Evolutionary conservation across 2,888 invertebrate genomes (phyloP).

Genomic region (Drosophila acutilabella): DNA sequence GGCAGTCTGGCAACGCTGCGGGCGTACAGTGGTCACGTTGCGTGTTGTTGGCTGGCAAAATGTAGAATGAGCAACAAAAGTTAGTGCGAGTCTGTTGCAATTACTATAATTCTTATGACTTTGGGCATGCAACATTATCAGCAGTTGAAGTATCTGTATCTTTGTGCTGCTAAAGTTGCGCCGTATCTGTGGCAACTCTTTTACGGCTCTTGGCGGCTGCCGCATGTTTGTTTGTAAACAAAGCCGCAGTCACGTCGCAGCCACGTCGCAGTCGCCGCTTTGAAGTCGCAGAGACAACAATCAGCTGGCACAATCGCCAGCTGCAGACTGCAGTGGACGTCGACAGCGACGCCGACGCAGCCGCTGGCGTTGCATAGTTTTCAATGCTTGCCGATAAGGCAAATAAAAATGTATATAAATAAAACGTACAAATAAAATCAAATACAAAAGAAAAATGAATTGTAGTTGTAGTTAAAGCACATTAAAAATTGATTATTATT

Average conservation of each 20-base stretch:
- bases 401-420: conserved; percentile 32
- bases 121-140: conserved; percentile 12
- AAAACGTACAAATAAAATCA: conserved; percentile 33
- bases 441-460: conserved; percentile 1
- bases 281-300: conserved; percentile 61
- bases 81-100: not conserved
- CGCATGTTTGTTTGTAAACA: conserved; percentile 73
- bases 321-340: conserved; percentile 18
- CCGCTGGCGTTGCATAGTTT: conserved; percentile 41
- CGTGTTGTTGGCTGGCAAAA: not conserved
- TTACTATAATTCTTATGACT: conserved; percentile 3
- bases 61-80: no score
- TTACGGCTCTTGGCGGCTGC: conserved; percentile 30
- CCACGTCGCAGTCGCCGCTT: conserved; percentile 60
- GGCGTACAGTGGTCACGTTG: conserved; percentile 32
- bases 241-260: conserved; percentile 69
- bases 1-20: conserved; percentile 47
- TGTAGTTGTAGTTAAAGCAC: conserved; percentile 20
- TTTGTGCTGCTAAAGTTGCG: conserved; percentile 3
- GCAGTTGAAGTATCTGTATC: conserved; percentile 13
- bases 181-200: conserved; percentile 34
- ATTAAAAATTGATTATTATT: conserved; percentile 39
- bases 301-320: conserved; percentile 68
- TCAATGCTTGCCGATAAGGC: conserved; percentile 50
- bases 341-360: conserved; percentile 6